Percentiles rank a stretch among this genome's conserved stretches.
Evolutionary conservation across 2,113 vertebrate genomes (phyloP).

Genomic region (Rhipidura dahli): DNA sequence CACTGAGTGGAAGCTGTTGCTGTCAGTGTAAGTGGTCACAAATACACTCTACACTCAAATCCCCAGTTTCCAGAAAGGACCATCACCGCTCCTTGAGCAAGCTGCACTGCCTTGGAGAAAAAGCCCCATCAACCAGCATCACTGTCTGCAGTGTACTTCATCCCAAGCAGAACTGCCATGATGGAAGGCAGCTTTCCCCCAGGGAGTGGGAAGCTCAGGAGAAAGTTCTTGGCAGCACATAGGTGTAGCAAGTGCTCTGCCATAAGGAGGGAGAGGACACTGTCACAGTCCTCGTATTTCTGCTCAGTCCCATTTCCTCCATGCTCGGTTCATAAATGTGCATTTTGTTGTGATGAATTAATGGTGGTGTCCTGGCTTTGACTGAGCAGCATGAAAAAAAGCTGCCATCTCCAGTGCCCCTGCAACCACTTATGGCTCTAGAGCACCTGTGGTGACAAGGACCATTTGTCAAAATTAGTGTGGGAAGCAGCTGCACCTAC

Average conservation of each 20-base stretch:
- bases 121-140: neutral
- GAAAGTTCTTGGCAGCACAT: neutral
- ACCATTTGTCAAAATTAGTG: neutral
- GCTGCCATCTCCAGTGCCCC: neutral
- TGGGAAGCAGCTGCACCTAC: neutral
- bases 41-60: neutral
- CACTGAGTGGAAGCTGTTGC: neutral
- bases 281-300: neutral
- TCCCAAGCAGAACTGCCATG: neutral
- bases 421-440: neutral
- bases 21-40: neutral
- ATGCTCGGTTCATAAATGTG: neutral
- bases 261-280: accelerated
- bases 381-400: neutral
- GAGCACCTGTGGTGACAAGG: neutral
- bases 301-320: neutral
- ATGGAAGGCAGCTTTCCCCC: neutral
- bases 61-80: neutral
- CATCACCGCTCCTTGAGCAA: accelerated
- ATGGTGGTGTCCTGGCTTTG: neutral
- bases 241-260: neutral
- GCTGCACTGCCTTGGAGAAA: neutral
- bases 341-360: neutral
- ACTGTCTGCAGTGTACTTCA: accelerated
- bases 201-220: neutral